Percentiles rank a stretch among this genome's conserved stretches.
phyloP scores from a whole-genome alignment of 2,888 invertebrate genomes.

The Synanthedon andrenaeformis region DNA sequence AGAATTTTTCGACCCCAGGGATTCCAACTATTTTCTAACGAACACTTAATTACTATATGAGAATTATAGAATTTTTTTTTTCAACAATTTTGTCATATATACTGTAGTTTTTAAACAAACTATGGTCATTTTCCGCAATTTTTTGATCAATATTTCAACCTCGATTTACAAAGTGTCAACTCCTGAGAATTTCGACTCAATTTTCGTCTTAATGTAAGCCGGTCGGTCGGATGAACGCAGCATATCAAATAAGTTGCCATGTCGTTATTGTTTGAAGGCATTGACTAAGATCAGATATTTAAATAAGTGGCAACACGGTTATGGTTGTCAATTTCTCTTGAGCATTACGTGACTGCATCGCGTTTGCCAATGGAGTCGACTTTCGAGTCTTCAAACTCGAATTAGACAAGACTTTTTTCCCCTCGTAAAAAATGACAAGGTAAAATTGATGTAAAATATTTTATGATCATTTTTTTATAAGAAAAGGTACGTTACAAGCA shows the following conservation, averaged over 20 bases:
- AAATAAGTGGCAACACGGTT: slow-evolving; percentile 51
- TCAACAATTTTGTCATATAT: no score
- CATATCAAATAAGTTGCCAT: slow-evolving; percentile 38
- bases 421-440: no score
- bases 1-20: no score
- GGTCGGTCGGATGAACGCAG: slow-evolving; percentile 26
- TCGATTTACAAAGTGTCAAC: not conserved
- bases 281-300: slow-evolving; percentile 53
- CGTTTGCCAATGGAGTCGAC: slow-evolving; percentile 4
- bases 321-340: slow-evolving; percentile 44
- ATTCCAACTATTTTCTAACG: no score
- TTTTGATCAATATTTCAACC: not conserved
- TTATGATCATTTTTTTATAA: no score
- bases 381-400: no score
- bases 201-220: slow-evolving; percentile 33
- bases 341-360: slow-evolving; percentile 32
- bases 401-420: no score
- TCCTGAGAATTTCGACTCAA: slow-evolving; percentile 19
- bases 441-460: no score
- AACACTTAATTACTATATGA: no score
- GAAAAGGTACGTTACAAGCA: no score
- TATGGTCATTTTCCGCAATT: not conserved
- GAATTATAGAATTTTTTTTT: no score
- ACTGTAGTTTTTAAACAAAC: no score
- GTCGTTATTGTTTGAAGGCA: slow-evolving; percentile 46